Evolutionary conservation across 2,797 vertebrate genomes (phyloP), one percentile per base, ranked within the genome.

Genomic region (Cyprinella venusta): DNA sequence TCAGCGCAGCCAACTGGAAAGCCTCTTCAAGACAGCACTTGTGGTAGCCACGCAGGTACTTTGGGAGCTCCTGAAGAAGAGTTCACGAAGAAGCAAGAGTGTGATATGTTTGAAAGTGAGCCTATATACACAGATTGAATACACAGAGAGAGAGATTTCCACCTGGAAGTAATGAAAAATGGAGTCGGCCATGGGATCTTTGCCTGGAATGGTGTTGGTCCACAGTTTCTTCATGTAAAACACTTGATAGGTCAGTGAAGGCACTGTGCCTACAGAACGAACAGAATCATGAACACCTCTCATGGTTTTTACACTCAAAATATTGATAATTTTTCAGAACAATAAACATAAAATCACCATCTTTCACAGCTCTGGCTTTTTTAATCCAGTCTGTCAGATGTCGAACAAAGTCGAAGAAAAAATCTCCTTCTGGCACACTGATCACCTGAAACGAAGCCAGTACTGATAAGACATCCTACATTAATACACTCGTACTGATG

Each of bases 141-240:
- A 12, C 16, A 75, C 12, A 48, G 26, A 71, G 0, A 71, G 0
- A 45, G 45, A 70, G 38, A 64, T 76, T 75, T 70, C 67, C 9
- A 99, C 98, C 96, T 99, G 98, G 90, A 98, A 98, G 83, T 97
- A 99, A 89, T 99, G 98, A 90, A 99, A 99, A 88, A 99, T 98
- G 26, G 97, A 99, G 86, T 99, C 98, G 0, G 98, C 98, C 89
- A 98, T 98, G 0, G 96, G 95, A 87, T 99, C 98, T 88, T 98
- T 99, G 76, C 97, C 98, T n/a, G 98, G 98, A 0, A 92, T 94
- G 0, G 97, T 99, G 90, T 90, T 97, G 74, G 97, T 99, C 98
- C 98, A 99, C 50, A 99, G 81, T 92, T 99, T 99, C 92, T 99
- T 99, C 98, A 99, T 99, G 93, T 99, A 99, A 94, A 99, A 99